A percentile compares a stretch with the other conserved stretches of the same genome.
These are phyloP conservation scores for Eclectus roratus DNA, from an alignment of 2,113 vertebrate genomes.

Conservation along the genomic window DNA sequence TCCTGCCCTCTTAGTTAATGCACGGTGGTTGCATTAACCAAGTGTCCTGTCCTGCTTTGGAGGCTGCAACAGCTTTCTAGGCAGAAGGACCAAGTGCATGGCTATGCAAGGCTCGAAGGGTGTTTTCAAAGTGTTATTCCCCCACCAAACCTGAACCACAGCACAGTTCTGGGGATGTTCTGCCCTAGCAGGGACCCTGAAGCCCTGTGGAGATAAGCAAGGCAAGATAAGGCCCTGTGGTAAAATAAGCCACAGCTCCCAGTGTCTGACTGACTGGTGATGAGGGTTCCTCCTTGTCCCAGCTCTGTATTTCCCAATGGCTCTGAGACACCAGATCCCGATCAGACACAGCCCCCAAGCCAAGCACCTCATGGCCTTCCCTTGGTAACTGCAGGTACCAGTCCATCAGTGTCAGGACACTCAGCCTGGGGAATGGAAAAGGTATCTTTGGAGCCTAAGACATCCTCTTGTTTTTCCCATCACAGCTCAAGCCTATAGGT, in stretches of 20 bases:
- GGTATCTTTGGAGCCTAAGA: neutral
- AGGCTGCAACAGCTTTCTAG: neutral
- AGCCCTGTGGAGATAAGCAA: neutral
- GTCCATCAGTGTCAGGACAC: rapidly evolving
- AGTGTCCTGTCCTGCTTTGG: neutral
- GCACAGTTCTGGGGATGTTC: neutral
- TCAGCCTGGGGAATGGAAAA: neutral
- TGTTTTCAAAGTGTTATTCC: neutral
- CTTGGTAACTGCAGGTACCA: rapidly evolving
- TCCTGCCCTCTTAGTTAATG: neutral
- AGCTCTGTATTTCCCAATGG: neutral
- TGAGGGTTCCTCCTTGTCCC: neutral
- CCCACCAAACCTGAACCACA: neutral
- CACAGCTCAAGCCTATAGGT: neutral
- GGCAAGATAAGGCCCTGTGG: neutral
- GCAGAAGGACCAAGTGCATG: neutral
- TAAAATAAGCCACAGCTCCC: neutral
- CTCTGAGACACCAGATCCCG: neutral
- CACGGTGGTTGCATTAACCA: neutral
- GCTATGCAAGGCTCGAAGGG: neutral
- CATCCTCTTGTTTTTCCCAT: neutral
- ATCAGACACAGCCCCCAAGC: neutral
- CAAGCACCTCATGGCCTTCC: neutral
- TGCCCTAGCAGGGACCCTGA: neutral
- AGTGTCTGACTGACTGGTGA: neutral